Evolutionary conservation across 2,797 vertebrate species (phyloP), one percentile per base, ranked within the genome.

Genomic region (Trematomus bernacchii): DNA sequence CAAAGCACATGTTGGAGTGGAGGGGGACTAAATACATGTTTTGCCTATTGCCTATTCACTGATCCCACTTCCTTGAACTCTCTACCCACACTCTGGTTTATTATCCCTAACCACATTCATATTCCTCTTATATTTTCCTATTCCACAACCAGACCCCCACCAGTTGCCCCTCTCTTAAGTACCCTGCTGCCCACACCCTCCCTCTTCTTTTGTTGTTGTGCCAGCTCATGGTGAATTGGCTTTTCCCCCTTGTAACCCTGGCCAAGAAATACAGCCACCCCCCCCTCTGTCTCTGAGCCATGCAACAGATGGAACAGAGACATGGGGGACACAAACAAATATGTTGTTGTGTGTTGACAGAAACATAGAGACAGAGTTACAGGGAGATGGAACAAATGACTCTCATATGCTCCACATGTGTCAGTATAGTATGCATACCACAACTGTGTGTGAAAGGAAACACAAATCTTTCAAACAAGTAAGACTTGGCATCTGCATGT

Each of bases 271-370:
- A 81, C 55, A n/a, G 63, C 53, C 67, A 76, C 57, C 62, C 42
- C 54, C n/a, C 66, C 27, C 69, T 47, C 58, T 66, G 55, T 51
- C 78, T 80, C 53, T 83, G 70, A 76, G 71, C 79, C 60, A 55
- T 43, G 75, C 50, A 82, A 84, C 85, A 92, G 85, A 85, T 77
- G 86, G 74, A 78, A 62, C 68, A 71, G 63, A 83, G 59, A 69
- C 69, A 53, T 1, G 13, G 61, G 51, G 21, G 72, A 67, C 53
- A 82, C 73, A 84, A 86, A 87, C 71, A 87, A 82, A 83, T 82
- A 53, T 85, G 79, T 63, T 67, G 77, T 64, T 74, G 63, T 80
- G 63, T 60, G 47, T 61, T 65, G 55, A 79, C 54, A 79, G 33
- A 80, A 76, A 83, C 55, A 72, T 15, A 55, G 54, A 73, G 14